Evolutionary conservation across 2,113 vertebrate species (phyloP), one percentile per base, ranked within the genome.

Genomic region (Corvus hawaiiensis): DNA sequence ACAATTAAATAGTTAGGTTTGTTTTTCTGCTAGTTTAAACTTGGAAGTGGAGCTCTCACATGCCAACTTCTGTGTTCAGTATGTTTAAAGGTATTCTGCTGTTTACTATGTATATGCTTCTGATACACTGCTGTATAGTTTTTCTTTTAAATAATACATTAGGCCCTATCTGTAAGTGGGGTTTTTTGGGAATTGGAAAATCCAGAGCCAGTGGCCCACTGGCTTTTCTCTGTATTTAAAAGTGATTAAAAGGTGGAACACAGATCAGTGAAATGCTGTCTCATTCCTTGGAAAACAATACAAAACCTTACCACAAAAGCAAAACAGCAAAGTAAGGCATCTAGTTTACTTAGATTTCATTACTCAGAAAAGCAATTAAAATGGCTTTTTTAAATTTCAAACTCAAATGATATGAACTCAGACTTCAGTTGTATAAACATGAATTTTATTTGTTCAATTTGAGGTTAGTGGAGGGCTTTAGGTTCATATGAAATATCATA

Each of bases 401-500:
- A 55, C 33, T 51, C 12, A 58, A 39, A 33, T 26, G 16, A 1
- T 58, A 26, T 41, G 35, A 76, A 55, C 12, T 67, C 17, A 7
- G 7, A 4, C n/a, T 59, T 91, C 26, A 39, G 32, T 58, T 82
- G 7, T 72, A 11, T 30, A 10, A 69, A 6, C 4, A 1, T 22
- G 8, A 55, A 32, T 93, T 85, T 67, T 87, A 46, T 69, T 75
- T 33, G 16, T 69, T 92, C 33, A 58, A 0, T 13, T 76, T 54
- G 46, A 66, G 37, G 26, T 83, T 28, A 90, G 35, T 56, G 48
- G 43, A 58, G 30, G 11, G 22, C 43, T 75, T 69, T 32, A 43
- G 9, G 39, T 78, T 84, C 7, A 0, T 54, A 12, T 16, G 62
- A 48, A 72, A 32, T 56, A 48, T 1, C 0, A 0, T 48, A 5